Evolutionary conservation across 2,113 vertebrate species (phyloP), one percentile per base, ranked within the genome.

Genomic region (Tetraodon nigroviridis): DNA sequence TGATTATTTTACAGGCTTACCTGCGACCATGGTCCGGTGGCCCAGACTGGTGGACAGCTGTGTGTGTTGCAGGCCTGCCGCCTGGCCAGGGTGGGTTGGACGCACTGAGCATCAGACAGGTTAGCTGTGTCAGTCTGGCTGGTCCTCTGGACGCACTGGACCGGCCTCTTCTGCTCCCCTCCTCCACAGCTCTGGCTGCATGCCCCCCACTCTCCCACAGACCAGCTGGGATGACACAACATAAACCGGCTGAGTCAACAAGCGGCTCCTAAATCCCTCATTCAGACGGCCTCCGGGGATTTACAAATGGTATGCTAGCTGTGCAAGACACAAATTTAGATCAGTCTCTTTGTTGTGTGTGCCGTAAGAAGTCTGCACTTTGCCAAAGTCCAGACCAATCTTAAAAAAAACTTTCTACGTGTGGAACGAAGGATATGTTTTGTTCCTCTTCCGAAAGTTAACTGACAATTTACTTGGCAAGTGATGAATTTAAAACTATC

Each of bases 111-210:
- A 64, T 90, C 78, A 0, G 78, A 24, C 37, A 91, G 72, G 8
- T 24, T 58, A 55, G 92, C 88, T 0, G 66, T 57, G 7, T 66
- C 63, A 56, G 69, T 78, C 61, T 65, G 88, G 71, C 71, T 81
- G 16, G 69, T 82, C 56, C 72, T 86, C 71, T 86, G 92, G 5
- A 77, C 73, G 55, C 94, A 96, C 63, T 58, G 90, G 57, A 93
- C 86, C 5, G 67, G 80, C 3, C 92, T 84, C 12, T 76, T 84
- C 81, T 91, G 92, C 13, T 91, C 85, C 41, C 94, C 94, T 44
- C 85, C 81, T 2, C 92, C 92, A 14, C 94, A 96, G 2, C 85
- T 90, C 65, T 49, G 87, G 69, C 90, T 95, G 83, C 94, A 96
- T 32, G 2, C 7, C 19, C 90, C 90, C 94, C 94, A 95, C 67